These are phyloP conservation scores for Meloidogyne hapla DNA, from an alignment of 1,140 invertebrate genomes.

Conservation along the genomic window DNA sequence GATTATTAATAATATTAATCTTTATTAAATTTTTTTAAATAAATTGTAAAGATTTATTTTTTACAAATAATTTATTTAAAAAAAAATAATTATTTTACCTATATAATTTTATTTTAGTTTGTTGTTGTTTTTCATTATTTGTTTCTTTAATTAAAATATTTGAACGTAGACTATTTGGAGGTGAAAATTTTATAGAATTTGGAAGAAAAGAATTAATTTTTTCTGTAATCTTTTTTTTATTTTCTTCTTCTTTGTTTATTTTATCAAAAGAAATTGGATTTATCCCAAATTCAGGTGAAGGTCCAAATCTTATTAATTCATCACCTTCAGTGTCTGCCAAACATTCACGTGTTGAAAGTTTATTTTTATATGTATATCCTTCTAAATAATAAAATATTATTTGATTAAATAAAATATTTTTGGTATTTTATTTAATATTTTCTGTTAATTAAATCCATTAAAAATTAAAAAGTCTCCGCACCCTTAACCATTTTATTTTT, in stretches of 20 bases:
- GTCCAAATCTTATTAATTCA: background rate
- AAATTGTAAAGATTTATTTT: no score
- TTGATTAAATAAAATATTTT: no score
- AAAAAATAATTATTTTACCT: background rate
- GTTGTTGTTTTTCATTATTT: background rate
- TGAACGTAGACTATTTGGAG: no score
- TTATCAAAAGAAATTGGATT: background rate
- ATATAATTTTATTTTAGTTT: background rate
- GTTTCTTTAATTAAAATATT: background rate
- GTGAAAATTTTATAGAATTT: constrained; percentile 1
- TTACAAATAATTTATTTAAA: no score
- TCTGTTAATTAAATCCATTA: background rate
- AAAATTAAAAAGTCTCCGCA: no score
- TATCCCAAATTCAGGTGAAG: background rate
- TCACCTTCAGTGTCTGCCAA: background rate
- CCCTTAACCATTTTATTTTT: no score
- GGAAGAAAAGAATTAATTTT: background rate
- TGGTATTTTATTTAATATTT: background rate
- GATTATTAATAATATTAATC: no score
- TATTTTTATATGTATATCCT: background rate
- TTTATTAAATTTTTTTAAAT: no score
- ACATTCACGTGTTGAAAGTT: background rate
- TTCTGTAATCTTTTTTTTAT: background rate
- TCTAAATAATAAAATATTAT: no score
- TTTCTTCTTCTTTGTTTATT: background rate